Evolutionary conservation across 2,888 invertebrate species (phyloP).

Genomic region (Peribatodes rhomboidaria): DNA sequence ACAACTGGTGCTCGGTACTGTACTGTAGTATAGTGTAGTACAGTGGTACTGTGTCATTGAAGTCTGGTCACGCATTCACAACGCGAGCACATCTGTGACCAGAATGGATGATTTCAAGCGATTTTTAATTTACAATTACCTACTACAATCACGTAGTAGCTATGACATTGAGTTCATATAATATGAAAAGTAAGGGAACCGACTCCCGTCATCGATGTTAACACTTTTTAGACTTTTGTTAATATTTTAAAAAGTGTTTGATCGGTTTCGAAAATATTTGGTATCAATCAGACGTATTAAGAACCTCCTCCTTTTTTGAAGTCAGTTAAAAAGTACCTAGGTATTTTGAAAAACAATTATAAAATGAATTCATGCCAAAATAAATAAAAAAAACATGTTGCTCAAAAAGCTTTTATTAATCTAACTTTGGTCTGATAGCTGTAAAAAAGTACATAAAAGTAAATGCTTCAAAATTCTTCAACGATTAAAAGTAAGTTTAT

Average conservation of each 20-base stretch:
- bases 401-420: constrained; percentile 33
- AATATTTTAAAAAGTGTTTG: too few relatives aligned
- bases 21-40: neutral
- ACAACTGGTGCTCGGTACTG: constrained; percentile 13
- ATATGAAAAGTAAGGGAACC: too few relatives aligned
- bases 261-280: too few relatives aligned
- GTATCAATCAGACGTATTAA: too few relatives aligned
- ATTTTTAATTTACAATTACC: neutral
- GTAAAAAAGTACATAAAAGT: constrained; percentile 22
- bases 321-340: too few relatives aligned
- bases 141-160: too few relatives aligned
- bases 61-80: constrained; percentile 9
- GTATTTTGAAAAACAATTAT: neutral
- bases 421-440: constrained; percentile 39
- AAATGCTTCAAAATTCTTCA: constrained; percentile 33
- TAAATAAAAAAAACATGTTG: neutral
- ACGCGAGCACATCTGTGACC: constrained; percentile 24
- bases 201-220: too few relatives aligned
- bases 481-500: neutral
- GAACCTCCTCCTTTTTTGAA: too few relatives aligned
- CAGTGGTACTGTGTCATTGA: constrained; percentile 2
- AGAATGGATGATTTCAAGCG: neutral
- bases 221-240: too few relatives aligned
- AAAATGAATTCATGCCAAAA: neutral
- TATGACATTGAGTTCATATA: too few relatives aligned